Conservation (phyloP, 1,140 invertebrate species). For the Drosophila nannoptera region DNA sequence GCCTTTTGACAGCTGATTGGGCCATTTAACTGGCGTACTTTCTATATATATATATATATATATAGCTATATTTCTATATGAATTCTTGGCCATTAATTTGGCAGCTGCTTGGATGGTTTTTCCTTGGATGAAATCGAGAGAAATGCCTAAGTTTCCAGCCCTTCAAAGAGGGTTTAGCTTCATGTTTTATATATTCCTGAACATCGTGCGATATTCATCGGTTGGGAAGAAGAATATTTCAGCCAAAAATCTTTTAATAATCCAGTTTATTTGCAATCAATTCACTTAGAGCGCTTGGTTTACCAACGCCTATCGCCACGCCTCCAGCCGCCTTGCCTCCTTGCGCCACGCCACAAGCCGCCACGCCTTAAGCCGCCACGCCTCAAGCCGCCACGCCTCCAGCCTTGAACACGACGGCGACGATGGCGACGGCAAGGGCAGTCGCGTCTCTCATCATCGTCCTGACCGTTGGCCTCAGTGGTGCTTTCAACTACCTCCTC, state of each 20-base stretch:
- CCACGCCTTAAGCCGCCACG: neutral
- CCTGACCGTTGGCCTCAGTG: neutral
- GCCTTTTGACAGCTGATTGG: constrained; percentile 28
- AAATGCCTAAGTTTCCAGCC: too few species aligned
- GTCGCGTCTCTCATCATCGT: neutral
- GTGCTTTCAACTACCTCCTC: neutral
- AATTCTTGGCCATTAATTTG: too few species aligned
- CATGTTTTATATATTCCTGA: too few species aligned
- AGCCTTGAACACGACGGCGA: neutral
- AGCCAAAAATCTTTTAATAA: constrained; percentile 2
- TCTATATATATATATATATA: neutral
- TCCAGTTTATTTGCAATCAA: neutral
- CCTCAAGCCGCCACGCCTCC: neutral
- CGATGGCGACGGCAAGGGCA: neutral
- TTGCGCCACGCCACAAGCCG: neutral
- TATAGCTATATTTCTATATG: too few species aligned
- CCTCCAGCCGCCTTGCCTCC: neutral
- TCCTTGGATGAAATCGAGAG: too few species aligned
- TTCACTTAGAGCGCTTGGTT: neutral
- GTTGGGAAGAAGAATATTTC: too few species aligned
- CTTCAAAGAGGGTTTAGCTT: too few species aligned
- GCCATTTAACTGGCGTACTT: constrained; percentile 21
- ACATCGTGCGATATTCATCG: too few species aligned
- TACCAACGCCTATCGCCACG: neutral
- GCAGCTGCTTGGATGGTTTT: too few species aligned